phyloP scores from a whole-genome alignment of 1,140 invertebrate genomes.

The Drosophila pandora region DNA sequence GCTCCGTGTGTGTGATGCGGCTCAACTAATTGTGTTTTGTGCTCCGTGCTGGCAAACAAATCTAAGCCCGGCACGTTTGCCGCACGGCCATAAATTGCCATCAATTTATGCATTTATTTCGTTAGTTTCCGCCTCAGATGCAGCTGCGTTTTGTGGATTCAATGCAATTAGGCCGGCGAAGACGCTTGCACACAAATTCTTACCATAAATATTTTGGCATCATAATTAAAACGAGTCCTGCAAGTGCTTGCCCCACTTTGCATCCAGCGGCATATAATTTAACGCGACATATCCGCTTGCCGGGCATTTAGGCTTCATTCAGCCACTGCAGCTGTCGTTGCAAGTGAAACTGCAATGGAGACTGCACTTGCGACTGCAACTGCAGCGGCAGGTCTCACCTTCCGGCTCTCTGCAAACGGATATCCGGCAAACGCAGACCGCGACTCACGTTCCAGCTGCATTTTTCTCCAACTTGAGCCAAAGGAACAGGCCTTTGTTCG shows the following conservation, averaged over 20 bases:
- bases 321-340: slow-evolving; percentile 17
- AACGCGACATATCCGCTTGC: slow-evolving; percentile 77
- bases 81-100: slow-evolving; percentile 57
- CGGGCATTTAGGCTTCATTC: slow-evolving; percentile 75
- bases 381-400: slow-evolving; percentile 34
- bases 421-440: slow-evolving; percentile 63
- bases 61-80: slow-evolving; percentile 31
- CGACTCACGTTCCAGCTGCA: slow-evolving; percentile 71
- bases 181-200: slow-evolving; percentile 45
- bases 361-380: slow-evolving; percentile 11
- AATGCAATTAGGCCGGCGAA: slow-evolving; percentile 62
- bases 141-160: slow-evolving; percentile 44
- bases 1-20: slow-evolving; percentile 64
- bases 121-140: slow-evolving; percentile 24
- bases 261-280: slow-evolving; percentile 53
- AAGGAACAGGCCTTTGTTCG: slow-evolving; percentile 36
- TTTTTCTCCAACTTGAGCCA: slow-evolving; percentile 53
- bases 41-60: slow-evolving; percentile 44
- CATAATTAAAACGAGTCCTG: slow-evolving; percentile 42
- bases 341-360: slow-evolving; percentile 11
- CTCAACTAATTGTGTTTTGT: slow-evolving; percentile 76
- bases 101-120: slow-evolving; percentile 68
- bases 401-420: slow-evolving; percentile 56
- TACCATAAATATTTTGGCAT: slow-evolving; percentile 41
- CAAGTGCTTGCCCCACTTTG: slow-evolving; percentile 24